These are phyloP conservation scores for Heptranchias perlo DNA, from an alignment of 2,113 vertebrate species.

Conservation along the genomic window DNA sequence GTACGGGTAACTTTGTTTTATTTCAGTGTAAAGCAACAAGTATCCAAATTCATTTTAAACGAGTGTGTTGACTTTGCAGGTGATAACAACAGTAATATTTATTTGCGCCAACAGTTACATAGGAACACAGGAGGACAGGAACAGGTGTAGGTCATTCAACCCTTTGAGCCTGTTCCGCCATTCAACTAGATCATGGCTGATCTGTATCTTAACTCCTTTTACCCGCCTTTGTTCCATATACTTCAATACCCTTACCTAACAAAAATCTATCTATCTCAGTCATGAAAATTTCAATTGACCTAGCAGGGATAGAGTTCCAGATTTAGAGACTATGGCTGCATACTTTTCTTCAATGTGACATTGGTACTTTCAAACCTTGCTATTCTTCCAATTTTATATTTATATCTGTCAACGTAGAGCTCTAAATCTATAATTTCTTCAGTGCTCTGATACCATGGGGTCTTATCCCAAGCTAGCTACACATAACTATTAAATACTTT, in stretches of 20 bases:
- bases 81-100: neutral
- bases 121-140: neutral
- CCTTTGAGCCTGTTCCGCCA: neutral
- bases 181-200: neutral
- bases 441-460: neutral
- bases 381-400: neutral
- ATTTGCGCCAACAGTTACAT: neutral
- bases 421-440: neutral
- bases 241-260: neutral
- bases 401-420: neutral
- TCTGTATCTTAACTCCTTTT: neutral
- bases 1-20: too few species aligned
- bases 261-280: too few species aligned
- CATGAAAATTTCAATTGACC: neutral
- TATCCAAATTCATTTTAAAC: neutral
- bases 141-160: neutral
- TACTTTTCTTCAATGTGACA: neutral
- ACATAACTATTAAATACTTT: neutral
- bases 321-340: neutral
- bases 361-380: neutral
- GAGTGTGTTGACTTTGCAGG: neutral
- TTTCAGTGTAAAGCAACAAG: too few species aligned
- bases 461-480: neutral
- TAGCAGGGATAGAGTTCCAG: neutral
- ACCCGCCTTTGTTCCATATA: neutral